Evolutionary conservation across 2,888 invertebrate species (phyloP).

Genomic region (Xestobium rufovillosum): DNA sequence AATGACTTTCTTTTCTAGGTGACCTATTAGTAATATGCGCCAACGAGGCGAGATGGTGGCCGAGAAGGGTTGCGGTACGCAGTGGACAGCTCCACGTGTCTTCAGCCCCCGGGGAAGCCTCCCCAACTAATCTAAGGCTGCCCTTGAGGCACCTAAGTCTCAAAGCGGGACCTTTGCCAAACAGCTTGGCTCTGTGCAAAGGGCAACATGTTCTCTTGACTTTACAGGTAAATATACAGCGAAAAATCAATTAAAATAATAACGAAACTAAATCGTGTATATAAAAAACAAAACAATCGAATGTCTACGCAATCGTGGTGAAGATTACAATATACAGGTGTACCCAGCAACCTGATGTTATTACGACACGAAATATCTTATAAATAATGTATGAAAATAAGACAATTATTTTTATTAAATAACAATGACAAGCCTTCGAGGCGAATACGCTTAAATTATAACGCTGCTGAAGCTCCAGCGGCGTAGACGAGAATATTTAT

Average conservation of each 20-base stretch:
- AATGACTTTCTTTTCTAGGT: too few species aligned
- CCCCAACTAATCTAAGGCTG: slow-evolving; percentile 28
- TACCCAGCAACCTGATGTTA: too few species aligned
- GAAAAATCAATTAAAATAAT: slow-evolving; percentile 1
- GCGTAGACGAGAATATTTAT: too few species aligned
- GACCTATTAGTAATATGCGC: slow-evolving; percentile 39
- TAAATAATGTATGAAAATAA: too few species aligned
- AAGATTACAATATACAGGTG: background rate
- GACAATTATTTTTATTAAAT: too few species aligned
- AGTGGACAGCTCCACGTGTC: slow-evolving; percentile 47
- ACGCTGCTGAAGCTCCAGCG: too few species aligned
- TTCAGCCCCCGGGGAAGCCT: slow-evolving; percentile 21
- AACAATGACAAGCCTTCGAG: too few species aligned
- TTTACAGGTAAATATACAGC: slow-evolving; percentile 34
- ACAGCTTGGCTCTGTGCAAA: slow-evolving; percentile 39
- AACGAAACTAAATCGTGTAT: slow-evolving; percentile 3
- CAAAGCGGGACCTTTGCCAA: slow-evolving; percentile 37
- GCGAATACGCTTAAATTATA: too few species aligned
- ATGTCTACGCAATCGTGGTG: background rate
- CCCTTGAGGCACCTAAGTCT: slow-evolving; percentile 40
- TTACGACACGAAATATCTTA: too few species aligned
- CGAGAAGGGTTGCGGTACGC: slow-evolving; percentile 52
- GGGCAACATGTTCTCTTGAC: slow-evolving; percentile 38
- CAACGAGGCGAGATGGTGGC: slow-evolving; percentile 46
- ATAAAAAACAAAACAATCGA: slow-evolving; percentile 2